Conservation (phyloP, 2,797 vertebrate species). For the Mus spretus region DNA sequence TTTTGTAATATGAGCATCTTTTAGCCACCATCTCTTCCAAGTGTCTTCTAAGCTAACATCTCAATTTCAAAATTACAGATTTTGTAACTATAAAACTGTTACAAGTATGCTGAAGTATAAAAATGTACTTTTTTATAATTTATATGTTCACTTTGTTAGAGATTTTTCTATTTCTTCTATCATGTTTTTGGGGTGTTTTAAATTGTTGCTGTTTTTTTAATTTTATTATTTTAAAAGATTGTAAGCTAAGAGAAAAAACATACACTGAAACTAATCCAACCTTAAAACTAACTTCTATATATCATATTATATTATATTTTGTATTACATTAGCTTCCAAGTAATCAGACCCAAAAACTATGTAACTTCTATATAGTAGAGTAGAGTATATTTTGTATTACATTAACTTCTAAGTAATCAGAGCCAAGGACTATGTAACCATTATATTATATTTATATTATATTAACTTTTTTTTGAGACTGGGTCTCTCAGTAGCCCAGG, state of each 20-base stretch:
- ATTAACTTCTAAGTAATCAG: not conserved
- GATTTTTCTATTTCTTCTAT: conserved; percentile 55
- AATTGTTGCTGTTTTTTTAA: not conserved
- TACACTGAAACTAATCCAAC: not conserved
- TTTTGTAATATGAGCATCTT: not conserved
- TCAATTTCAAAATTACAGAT: conserved; percentile 43
- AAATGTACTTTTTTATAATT: conserved; percentile 55
- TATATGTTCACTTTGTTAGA: conserved; percentile 13
- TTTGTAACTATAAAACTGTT: conserved; percentile 38
- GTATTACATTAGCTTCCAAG: not conserved
- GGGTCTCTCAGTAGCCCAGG: not conserved
- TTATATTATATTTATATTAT: not conserved
- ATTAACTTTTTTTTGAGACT: not conserved
- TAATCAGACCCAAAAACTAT: not conserved
- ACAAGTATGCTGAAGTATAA: not conserved
- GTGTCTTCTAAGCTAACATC: conserved; percentile 42
- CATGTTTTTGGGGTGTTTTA: not conserved
- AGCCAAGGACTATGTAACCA: not conserved
- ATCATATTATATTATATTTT: not conserved
- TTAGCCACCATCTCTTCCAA: not conserved
- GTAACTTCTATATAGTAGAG: not conserved
- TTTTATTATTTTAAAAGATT: not conserved
- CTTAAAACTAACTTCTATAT: not conserved
- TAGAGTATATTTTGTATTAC: not conserved
- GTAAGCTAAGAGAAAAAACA: not conserved